phyloP scores from a whole-genome alignment of 2,797 vertebrate species.

The Eulemur albifrons region DNA sequence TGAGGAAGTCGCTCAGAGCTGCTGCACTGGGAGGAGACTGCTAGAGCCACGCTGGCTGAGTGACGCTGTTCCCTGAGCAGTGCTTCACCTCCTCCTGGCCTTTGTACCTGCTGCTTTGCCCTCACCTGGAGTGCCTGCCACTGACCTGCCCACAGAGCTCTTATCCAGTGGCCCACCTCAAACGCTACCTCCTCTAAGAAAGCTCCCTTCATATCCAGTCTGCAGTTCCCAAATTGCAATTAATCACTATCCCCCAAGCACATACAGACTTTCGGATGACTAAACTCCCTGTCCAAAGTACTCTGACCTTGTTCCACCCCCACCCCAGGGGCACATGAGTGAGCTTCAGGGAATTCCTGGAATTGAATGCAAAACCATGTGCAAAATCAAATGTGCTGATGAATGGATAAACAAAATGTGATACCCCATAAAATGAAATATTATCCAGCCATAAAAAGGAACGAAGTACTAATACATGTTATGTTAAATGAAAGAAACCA shows the following conservation, averaged over 20 bases:
- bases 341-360: background rate
- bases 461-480: background rate
- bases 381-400: background rate
- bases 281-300: background rate
- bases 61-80: background rate
- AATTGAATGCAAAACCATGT: background rate
- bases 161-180: background rate
- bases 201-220: background rate
- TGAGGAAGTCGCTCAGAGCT: background rate
- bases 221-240: background rate
- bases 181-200: background rate
- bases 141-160: background rate
- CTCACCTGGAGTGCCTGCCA: background rate
- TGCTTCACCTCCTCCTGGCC: background rate
- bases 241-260: background rate
- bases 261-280: background rate
- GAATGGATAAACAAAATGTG: background rate
- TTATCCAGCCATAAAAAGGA: background rate
- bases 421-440: background rate
- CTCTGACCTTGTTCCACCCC: background rate
- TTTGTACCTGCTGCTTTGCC: background rate
- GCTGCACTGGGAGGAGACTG: background rate
- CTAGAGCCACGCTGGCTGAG: background rate
- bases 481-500: background rate
- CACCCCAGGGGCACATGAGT: background rate